Percentiles rank a stretch among this genome's conserved stretches.
Conservation (phyloP, 2,888 invertebrate genomes). For the Therioaphis trifolii region DNA sequence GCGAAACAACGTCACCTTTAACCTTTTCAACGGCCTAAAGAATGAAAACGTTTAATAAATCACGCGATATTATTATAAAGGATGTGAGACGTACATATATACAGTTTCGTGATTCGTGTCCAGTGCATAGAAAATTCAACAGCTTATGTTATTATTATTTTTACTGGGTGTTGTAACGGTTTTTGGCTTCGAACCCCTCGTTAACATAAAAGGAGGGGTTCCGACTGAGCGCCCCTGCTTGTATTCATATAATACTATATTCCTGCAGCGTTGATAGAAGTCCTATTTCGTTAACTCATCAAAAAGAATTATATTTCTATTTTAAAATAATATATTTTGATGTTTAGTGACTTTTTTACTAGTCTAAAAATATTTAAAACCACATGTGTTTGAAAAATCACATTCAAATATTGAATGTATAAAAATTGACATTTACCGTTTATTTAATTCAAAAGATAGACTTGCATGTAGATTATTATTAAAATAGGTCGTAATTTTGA, state of each 20-base stretch:
- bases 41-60: constrained; percentile 59
- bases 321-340: background rate
- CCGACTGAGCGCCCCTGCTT: constrained; percentile 53
- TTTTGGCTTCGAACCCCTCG: constrained; percentile 57
- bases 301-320: constrained; percentile 30
- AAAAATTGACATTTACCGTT: background rate
- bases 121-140: constrained; percentile 46
- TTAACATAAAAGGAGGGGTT: constrained; percentile 58
- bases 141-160: constrained; percentile 61
- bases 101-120: constrained; percentile 18
- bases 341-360: background rate
- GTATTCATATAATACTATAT: constrained; percentile 13
- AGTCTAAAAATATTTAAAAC: background rate
- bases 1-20: constrained; percentile 26
- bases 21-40: constrained; percentile 32
- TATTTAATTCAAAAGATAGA: background rate
- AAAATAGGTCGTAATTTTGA: background rate
- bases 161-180: constrained; percentile 62
- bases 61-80: constrained; percentile 43
- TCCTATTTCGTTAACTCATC: constrained; percentile 51
- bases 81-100: background rate
- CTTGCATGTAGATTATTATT: background rate
- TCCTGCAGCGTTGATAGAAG: constrained; percentile 49
- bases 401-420: background rate
- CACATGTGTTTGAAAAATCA: background rate